Evolutionary conservation across 2,888 invertebrate genomes (phyloP).

Genomic region (Rutpela maculata): DNA sequence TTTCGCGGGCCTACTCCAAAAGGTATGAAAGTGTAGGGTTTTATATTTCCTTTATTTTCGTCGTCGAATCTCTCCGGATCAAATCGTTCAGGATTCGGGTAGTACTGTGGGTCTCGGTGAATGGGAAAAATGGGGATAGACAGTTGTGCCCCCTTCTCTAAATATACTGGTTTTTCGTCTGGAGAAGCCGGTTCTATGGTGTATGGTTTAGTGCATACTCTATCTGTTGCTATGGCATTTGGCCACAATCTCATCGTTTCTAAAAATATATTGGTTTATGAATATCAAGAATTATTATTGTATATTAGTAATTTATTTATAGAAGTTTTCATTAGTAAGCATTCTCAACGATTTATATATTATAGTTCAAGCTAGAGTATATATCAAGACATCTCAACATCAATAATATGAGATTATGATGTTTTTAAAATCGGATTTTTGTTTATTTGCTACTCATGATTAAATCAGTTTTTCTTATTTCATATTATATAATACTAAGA

Average conservation of each 20-base stretch:
- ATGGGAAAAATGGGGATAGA: slow-evolving; percentile 67
- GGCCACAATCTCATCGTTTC: slow-evolving; percentile 77
- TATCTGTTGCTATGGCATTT: slow-evolving; percentile 73
- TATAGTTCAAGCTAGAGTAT: too few species aligned
- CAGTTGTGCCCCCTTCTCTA: slow-evolving; percentile 63
- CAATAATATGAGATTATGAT: too few species aligned
- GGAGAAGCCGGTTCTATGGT: slow-evolving; percentile 62
- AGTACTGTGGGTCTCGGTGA: slow-evolving; percentile 71
- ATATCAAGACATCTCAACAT: too few species aligned
- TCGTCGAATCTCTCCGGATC: slow-evolving; percentile 68
- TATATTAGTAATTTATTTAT: neutral
- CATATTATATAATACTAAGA: too few species aligned
- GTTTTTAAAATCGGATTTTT: too few species aligned
- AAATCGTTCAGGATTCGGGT: slow-evolving; percentile 72
- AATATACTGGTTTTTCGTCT: slow-evolving; percentile 31
- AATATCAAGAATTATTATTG: slow-evolving; percentile 68
- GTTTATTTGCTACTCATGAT: too few species aligned
- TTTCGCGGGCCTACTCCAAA: slow-evolving; percentile 76
- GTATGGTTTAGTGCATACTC: slow-evolving; percentile 71
- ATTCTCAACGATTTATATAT: too few species aligned
- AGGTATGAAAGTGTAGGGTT: slow-evolving; percentile 74
- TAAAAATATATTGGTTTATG: too few species aligned
- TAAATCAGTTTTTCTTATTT: too few species aligned
- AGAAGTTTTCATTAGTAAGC: too few species aligned
- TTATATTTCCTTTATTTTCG: slow-evolving; percentile 69